These are phyloP conservation scores for Noctua pronuba DNA, from an alignment of 2,888 invertebrate species.

Conservation along the genomic window DNA sequence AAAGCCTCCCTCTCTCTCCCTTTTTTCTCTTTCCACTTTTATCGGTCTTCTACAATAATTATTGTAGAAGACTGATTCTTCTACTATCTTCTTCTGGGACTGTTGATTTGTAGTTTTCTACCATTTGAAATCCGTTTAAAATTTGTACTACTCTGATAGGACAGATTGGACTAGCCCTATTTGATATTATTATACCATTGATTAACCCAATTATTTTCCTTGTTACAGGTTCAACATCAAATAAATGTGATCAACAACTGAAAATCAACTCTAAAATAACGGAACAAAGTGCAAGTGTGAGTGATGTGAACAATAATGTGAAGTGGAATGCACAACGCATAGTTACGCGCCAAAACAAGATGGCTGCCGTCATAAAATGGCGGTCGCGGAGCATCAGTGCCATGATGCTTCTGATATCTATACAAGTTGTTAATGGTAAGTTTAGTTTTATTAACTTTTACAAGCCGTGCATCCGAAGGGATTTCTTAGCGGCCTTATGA, in stretches of 20 bases:
- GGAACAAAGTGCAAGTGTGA: conserved; percentile 32
- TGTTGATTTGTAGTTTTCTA: neutral
- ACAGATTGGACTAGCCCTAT: too few relatives aligned
- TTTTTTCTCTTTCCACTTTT: too few relatives aligned
- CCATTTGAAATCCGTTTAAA: neutral
- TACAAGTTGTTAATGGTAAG: conserved; percentile 84
- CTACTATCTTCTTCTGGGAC: neutral
- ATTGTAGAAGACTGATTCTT: too few relatives aligned
- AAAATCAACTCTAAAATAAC: conserved; percentile 9
- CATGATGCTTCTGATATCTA: conserved; percentile 77
- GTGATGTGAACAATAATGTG: conserved; percentile 67
- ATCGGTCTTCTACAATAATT: too few relatives aligned
- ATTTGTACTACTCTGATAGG: neutral
- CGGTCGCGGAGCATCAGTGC: conserved; percentile 79
- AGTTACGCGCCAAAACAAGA: conserved; percentile 75
- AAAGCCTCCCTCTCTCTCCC: neutral
- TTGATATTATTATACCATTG: too few relatives aligned
- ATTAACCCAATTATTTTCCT: conserved; percentile 5
- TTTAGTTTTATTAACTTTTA: conserved; percentile 27
- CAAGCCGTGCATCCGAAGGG: too few relatives aligned
- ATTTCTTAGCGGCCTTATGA: neutral
- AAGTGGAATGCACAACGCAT: conserved; percentile 71
- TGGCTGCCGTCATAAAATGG: conserved; percentile 85
- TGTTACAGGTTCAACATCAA: conserved; percentile 66
- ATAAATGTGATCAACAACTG: conserved; percentile 47